Percentiles rank a stretch among this genome's conserved stretches.
Evolutionary conservation across 2,888 invertebrate species (phyloP).

Genomic region (Synergus itoensis): DNA sequence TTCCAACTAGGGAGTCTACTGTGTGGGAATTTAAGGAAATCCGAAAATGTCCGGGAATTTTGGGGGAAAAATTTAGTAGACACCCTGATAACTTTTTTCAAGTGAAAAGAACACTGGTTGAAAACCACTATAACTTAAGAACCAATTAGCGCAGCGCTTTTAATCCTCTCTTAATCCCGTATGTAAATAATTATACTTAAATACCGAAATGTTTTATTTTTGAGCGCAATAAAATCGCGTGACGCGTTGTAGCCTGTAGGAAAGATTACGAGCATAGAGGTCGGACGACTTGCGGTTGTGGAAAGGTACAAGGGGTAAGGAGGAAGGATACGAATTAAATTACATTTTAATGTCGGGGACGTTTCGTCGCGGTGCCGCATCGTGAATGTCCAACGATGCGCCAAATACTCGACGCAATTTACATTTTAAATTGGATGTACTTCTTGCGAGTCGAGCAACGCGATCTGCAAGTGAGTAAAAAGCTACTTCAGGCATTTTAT

Average conservation of each 20-base stretch:
- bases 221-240: conserved; percentile 21
- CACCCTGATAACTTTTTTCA: neutral
- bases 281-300: conserved; percentile 19
- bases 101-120: neutral
- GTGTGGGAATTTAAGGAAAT: too few relatives aligned
- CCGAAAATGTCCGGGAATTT: too few relatives aligned
- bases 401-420: conserved; percentile 73
- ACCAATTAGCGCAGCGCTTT: conserved; percentile 2
- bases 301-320: conserved; percentile 53
- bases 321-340: conserved; percentile 71
- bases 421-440: conserved; percentile 74
- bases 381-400: conserved; percentile 64
- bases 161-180: neutral
- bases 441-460: conserved; percentile 57
- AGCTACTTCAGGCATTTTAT: conserved; percentile 26
- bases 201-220: neutral
- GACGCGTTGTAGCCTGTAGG: neutral
- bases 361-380: conserved; percentile 63
- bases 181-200: conserved; percentile 21
- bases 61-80: too few relatives aligned
- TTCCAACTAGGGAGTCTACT: too few relatives aligned
- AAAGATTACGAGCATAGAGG: conserved; percentile 32
- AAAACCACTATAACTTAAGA: neutral
- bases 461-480: conserved; percentile 17
- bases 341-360: conserved; percentile 76